These are phyloP conservation scores for Psittacula derbiana DNA, from an alignment of 2,797 vertebrate genomes.

Conservation along the genomic window DNA sequence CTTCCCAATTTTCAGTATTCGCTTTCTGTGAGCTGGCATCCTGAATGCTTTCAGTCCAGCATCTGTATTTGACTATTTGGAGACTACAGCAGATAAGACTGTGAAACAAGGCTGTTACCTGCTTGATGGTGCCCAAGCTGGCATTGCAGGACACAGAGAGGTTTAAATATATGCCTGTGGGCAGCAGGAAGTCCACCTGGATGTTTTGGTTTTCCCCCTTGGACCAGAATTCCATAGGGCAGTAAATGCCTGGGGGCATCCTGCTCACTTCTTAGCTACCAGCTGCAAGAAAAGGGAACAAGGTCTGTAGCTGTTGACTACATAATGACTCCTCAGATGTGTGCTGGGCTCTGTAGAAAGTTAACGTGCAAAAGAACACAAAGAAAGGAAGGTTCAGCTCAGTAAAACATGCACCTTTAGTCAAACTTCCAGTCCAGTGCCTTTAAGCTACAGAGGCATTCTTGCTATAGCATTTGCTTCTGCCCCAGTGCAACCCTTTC, in stretches of 20 bases:
- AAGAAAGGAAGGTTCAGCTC: background rate
- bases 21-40: background rate
- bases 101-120: conserved; percentile 71
- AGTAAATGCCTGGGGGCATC: conserved; percentile 95
- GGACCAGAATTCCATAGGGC: conserved; percentile 93
- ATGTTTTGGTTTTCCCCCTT: conserved; percentile 87
- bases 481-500: background rate
- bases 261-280: conserved; percentile 81
- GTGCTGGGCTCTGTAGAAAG: background rate
- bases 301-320: background rate
- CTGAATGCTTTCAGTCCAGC: background rate
- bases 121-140: conserved; percentile 91
- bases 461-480: background rate
- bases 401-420: background rate
- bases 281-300: conserved; percentile 69
- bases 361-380: background rate
- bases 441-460: background rate
- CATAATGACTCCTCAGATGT: background rate
- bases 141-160: conserved; percentile 88
- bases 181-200: conserved; percentile 93
- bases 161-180: conserved; percentile 93
- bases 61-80: background rate
- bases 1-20: background rate
- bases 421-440: background rate
- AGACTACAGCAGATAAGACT: background rate